Percentiles rank a stretch among this genome's conserved stretches.
These are phyloP conservation scores for Colletes collaris DNA, from an alignment of 2,888 invertebrate species.

Conservation along the genomic window DNA sequence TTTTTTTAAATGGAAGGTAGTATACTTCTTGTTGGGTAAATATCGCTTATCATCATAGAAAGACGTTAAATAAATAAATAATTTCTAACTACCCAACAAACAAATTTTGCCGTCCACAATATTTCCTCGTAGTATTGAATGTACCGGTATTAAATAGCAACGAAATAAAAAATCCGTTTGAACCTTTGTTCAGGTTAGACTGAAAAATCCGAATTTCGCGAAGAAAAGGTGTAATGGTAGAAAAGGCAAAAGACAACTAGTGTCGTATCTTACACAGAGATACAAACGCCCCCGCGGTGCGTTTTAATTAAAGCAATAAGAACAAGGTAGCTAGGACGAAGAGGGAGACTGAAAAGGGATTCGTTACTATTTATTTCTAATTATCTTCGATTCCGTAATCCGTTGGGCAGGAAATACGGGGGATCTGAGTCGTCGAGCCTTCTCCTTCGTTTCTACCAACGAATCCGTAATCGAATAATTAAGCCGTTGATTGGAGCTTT, in stretches of 20 bases:
- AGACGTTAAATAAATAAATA: too few relatives aligned
- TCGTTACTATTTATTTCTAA: slow-evolving; percentile 82
- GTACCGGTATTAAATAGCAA: too few relatives aligned
- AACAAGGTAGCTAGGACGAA: slow-evolving; percentile 59
- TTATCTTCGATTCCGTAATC: slow-evolving; percentile 82
- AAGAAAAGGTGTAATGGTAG: slow-evolving; percentile 25
- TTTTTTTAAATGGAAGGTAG: too few relatives aligned
- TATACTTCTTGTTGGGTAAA: too few relatives aligned
- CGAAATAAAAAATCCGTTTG: too few relatives aligned
- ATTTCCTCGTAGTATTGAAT: too few relatives aligned
- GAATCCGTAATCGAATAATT: slow-evolving; percentile 81
- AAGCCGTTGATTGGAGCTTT: slow-evolving; percentile 83
- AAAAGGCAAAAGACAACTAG: slow-evolving; percentile 34
- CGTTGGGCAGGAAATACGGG: slow-evolving; percentile 44
- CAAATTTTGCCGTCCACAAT: too few relatives aligned
- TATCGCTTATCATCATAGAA: too few relatives aligned
- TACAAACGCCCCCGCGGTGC: slow-evolving; percentile 53
- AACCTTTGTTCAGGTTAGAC: too few relatives aligned
- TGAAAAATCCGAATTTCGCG: too few relatives aligned
- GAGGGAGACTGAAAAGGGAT: slow-evolving; percentile 45
- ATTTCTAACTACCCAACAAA: too few relatives aligned
- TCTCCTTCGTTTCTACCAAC: slow-evolving; percentile 55
- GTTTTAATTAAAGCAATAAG: slow-evolving; percentile 82
- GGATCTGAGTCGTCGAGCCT: slow-evolving; percentile 40
- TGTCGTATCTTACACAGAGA: slow-evolving; percentile 42